These are phyloP conservation scores for Diarsia mendica DNA, from an alignment of 2,888 invertebrate genomes.

Conservation along the genomic window DNA sequence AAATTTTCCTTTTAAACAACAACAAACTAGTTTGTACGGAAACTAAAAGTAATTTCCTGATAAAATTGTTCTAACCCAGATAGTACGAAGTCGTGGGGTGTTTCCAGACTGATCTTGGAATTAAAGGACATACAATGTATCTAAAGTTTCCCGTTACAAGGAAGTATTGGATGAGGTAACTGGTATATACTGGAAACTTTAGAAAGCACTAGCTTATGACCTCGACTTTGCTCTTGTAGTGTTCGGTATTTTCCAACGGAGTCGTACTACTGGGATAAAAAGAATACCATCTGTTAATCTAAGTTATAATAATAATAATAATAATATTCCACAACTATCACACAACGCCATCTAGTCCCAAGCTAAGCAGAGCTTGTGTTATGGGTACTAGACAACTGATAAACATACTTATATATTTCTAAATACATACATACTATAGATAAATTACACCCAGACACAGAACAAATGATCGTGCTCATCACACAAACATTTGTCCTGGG, in stretches of 20 bases:
- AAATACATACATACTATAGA: too few relatives aligned
- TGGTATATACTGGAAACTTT: background rate
- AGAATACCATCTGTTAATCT: too few relatives aligned
- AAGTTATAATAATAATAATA: too few relatives aligned
- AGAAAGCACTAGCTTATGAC: background rate
- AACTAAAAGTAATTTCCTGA: slow-evolving; percentile 59
- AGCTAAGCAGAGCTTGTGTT: too few relatives aligned
- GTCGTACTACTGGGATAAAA: background rate
- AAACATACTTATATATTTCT: too few relatives aligned
- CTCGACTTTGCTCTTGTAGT: background rate
- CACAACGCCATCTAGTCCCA: too few relatives aligned
- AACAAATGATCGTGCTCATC: too few relatives aligned
- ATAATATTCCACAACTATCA: too few relatives aligned
- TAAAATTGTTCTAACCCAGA: slow-evolving; percentile 52
- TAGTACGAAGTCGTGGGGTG: slow-evolving; percentile 35
- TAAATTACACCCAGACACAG: too few relatives aligned
- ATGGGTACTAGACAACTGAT: too few relatives aligned
- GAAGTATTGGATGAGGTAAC: slow-evolving; percentile 15
- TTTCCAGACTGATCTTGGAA: slow-evolving; percentile 45
- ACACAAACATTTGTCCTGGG: too few relatives aligned
- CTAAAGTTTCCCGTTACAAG: slow-evolving; percentile 26
- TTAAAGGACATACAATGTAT: slow-evolving; percentile 46
- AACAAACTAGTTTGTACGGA: slow-evolving; percentile 40
- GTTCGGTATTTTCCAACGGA: background rate
- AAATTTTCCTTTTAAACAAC: slow-evolving; percentile 49